Evolutionary conservation across 2,113 vertebrate genomes (phyloP).

Genomic region (Candoia aspera): DNA sequence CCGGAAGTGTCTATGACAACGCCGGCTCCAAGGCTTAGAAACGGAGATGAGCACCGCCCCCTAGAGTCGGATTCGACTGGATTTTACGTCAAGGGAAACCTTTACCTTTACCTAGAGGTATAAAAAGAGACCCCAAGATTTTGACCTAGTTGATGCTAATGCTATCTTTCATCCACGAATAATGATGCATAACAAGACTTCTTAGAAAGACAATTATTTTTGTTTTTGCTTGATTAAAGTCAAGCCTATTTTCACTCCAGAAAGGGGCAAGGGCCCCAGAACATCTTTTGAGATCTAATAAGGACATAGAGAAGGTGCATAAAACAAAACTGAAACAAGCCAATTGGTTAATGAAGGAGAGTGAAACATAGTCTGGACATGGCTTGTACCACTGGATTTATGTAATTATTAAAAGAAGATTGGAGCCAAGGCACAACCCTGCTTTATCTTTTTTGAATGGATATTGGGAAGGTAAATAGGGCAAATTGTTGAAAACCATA

Average conservation of each 20-base stretch:
- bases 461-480: not conserved
- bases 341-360: not conserved
- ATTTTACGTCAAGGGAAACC: too few relatives aligned
- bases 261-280: not conserved
- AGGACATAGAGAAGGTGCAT: not conserved
- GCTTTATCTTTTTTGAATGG: not conserved
- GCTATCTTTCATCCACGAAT: not conserved
- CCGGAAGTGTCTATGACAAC: too few relatives aligned
- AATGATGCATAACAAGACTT: not conserved
- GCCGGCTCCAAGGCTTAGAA: too few relatives aligned
- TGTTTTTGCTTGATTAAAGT: not conserved
- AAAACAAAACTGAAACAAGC: not conserved
- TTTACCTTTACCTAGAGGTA: too few relatives aligned
- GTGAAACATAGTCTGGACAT: not conserved
- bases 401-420: not conserved
- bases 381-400: not conserved
- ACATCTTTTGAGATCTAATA: not conserved
- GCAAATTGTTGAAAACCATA: not conserved
- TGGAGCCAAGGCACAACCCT: not conserved
- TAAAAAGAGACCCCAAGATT: not conserved
- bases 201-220: not conserved
- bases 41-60: too few relatives aligned
- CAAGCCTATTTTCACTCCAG: not conserved
- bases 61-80: too few relatives aligned
- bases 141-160: not conserved